Conservation (phyloP, 2,797 vertebrate genomes). For the Pantherophis vulpinus region DNA sequence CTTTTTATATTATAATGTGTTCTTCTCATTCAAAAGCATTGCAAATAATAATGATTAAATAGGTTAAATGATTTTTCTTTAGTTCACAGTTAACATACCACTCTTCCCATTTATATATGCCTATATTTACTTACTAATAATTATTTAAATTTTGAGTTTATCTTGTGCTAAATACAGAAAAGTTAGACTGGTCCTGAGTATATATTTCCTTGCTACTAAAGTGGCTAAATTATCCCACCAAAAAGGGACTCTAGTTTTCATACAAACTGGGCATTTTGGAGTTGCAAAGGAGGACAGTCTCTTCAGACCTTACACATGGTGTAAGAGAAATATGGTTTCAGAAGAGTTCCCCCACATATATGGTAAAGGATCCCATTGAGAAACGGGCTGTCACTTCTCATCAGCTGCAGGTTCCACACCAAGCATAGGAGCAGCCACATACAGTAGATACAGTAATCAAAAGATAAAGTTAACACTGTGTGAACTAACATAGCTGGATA, state of each 20-base stretch:
- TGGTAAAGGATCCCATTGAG: not conserved
- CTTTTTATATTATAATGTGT: slow-evolving; percentile 61
- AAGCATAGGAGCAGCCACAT: not conserved
- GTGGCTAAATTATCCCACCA: not conserved
- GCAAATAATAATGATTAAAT: not conserved
- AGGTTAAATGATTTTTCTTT: slow-evolving; percentile 8
- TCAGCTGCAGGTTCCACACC: not conserved
- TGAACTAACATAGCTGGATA: not conserved
- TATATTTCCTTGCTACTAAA: not conserved
- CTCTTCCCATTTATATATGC: not conserved
- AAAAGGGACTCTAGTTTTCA: not conserved
- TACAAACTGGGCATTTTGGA: not conserved
- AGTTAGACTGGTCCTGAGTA: not conserved
- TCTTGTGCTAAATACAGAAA: not conserved
- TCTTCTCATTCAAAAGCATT: slow-evolving; percentile 16
- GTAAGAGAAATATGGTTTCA: not conserved
- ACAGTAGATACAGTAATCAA: not conserved
- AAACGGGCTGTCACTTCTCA: not conserved
- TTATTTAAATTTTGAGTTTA: not conserved
- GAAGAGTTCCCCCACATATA: not conserved
- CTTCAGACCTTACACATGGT: not conserved
- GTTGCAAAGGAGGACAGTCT: not conserved
- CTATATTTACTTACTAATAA: not conserved
- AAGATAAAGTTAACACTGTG: not conserved
- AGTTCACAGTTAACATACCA: not conserved